Evolutionary conservation across 2,113 vertebrate species (phyloP).

Genomic region (Oriolus oriolus): DNA sequence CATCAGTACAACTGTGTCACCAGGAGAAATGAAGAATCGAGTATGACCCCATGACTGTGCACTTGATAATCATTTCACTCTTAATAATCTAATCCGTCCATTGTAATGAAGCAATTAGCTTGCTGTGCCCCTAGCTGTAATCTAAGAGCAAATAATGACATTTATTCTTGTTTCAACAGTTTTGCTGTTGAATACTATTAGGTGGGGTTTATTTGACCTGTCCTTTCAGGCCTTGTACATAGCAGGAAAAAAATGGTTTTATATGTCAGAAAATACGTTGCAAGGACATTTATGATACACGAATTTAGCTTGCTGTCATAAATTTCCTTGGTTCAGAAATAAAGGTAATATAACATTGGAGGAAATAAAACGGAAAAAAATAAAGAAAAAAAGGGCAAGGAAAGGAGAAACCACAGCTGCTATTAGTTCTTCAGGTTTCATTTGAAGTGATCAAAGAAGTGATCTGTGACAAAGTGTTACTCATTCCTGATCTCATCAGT

Average conservation of each 20-base stretch:
- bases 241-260: background rate
- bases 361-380: background rate
- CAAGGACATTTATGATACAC: background rate
- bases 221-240: background rate
- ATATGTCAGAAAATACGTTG: background rate
- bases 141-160: background rate
- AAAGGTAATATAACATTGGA: background rate
- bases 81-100: slow-evolving; percentile 24
- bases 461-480: background rate
- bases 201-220: background rate
- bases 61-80: slow-evolving; percentile 47
- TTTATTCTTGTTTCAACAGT: background rate
- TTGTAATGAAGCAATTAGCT: slow-evolving; percentile 55
- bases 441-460: slow-evolving; percentile 17
- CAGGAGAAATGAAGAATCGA: slow-evolving; percentile 20
- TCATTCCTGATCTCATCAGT: background rate
- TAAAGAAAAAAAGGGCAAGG: background rate
- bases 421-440: background rate
- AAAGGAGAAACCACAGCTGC: background rate
- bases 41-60: slow-evolving; percentile 16
- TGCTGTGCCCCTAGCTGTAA: slow-evolving; percentile 24
- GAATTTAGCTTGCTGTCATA: background rate
- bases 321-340: background rate
- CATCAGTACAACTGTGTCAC: background rate
- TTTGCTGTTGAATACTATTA: background rate